phyloP scores from a whole-genome alignment of 2,888 invertebrate species.

The Clusia tigrina region DNA sequence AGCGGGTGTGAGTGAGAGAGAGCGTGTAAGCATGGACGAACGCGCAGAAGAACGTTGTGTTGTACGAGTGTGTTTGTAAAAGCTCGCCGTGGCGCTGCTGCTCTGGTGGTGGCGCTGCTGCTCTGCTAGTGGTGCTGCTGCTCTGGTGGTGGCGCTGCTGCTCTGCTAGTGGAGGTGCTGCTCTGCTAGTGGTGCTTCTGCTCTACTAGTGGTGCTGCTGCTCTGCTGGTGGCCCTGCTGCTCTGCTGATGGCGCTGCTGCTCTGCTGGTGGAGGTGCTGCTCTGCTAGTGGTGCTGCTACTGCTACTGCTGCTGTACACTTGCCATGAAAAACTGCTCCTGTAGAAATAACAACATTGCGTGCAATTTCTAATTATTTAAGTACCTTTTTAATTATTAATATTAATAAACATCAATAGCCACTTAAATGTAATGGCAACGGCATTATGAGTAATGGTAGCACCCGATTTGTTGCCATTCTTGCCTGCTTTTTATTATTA shows the following conservation, averaged over 20 bases:
- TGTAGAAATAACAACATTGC: conserved; percentile 58
- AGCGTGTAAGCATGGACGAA: no score
- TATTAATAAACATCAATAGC: neutral
- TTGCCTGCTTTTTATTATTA: neutral
- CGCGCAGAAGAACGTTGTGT: no score
- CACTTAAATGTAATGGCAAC: neutral
- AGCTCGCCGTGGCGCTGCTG: neutral
- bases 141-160: no score
- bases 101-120: no score
- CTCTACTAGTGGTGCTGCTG: no score
- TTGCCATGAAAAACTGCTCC: conserved; percentile 30
- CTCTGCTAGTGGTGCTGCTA: neutral
- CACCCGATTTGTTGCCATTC: neutral
- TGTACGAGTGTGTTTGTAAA: no score
- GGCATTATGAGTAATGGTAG: neutral
- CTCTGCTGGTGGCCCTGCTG: no score
- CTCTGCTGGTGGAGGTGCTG: neutral
- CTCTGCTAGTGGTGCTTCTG: neutral
- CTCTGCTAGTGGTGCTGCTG: no score
- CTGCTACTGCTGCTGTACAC: no score
- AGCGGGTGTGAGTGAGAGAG: no score
- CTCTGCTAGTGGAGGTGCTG: neutral
- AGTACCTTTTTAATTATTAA: conserved; percentile 40
- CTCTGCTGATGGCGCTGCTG: no score
- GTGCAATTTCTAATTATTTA: conserved; percentile 63